A percentile compares a stretch with the other conserved stretches of the same genome.
Conservation (phyloP, 2,888 invertebrate genomes). For the Dysmachus trigonus region DNA sequence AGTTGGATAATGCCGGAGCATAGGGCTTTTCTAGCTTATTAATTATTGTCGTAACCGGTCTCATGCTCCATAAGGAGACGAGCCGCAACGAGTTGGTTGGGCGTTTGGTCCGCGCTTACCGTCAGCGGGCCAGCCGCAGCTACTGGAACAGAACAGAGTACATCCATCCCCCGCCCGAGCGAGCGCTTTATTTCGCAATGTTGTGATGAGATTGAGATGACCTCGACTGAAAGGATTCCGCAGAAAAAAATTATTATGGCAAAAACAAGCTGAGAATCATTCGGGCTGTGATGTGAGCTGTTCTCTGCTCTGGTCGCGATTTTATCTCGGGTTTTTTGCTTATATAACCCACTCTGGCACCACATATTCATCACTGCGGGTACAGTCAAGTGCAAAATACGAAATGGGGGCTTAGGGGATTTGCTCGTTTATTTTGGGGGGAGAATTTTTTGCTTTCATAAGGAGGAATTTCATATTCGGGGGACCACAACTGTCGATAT, state of each 20-base stretch:
- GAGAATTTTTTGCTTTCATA: neutral
- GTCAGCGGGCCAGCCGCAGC: neutral
- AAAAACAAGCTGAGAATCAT: neutral
- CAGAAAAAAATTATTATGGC: neutral
- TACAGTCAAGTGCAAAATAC: neutral
- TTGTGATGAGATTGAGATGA: neutral
- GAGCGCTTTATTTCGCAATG: neutral
- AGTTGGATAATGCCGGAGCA: neutral
- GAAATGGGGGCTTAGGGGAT: neutral
- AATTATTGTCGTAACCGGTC: neutral
- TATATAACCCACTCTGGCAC: constrained; percentile 2
- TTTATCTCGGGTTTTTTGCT: neutral
- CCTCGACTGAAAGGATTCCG: neutral
- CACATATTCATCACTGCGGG: neutral
- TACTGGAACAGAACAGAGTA: neutral
- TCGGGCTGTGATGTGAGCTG: neutral
- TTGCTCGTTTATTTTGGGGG: neutral
- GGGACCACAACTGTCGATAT: no score
- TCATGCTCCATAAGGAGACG: neutral
- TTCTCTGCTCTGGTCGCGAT: neutral
- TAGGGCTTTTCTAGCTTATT: neutral
- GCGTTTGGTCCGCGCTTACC: no score
- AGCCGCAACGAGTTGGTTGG: neutral
- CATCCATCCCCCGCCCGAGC: neutral
- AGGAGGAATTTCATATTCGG: neutral